Conservation (phyloP, 2,113 vertebrate genomes). For the Rousettus leschenaultii region DNA sequence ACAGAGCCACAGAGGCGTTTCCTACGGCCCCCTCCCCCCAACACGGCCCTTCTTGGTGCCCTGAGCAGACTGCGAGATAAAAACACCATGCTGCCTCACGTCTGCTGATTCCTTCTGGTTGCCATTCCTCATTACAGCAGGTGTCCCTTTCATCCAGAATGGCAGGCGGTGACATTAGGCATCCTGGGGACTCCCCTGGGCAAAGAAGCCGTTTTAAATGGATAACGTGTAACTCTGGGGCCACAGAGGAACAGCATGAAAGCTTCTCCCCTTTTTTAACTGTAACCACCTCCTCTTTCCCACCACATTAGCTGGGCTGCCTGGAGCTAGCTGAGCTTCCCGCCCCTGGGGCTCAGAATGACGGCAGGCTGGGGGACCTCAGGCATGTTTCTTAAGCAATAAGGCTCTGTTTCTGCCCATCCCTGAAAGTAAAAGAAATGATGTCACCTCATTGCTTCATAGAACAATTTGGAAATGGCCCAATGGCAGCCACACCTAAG, state of each 20-base stretch:
- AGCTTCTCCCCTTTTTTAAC: no score
- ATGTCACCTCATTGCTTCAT: neutral
- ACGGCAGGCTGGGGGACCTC: accelerated
- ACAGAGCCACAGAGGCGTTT: neutral
- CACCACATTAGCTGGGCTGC: neutral
- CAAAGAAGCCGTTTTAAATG: neutral
- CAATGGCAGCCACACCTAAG: neutral
- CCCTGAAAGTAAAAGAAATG: neutral
- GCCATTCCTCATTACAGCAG: neutral
- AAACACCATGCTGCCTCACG: neutral
- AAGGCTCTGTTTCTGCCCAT: neutral
- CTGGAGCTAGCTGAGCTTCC: no score
- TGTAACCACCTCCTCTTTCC: neutral
- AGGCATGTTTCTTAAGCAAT: neutral
- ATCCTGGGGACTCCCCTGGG: neutral
- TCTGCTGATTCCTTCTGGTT: accelerated
- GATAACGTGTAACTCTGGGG: neutral
- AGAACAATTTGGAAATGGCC: neutral
- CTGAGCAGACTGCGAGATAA: accelerated
- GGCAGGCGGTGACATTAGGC: neutral
- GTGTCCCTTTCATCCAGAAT: neutral
- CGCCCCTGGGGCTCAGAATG: neutral
- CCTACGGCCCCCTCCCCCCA: neutral
- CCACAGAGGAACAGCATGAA: neutral
- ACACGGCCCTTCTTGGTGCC: neutral